These are phyloP conservation scores for Brevimyrus niger DNA, from an alignment of 2,113 vertebrate genomes.

Conservation along the genomic window DNA sequence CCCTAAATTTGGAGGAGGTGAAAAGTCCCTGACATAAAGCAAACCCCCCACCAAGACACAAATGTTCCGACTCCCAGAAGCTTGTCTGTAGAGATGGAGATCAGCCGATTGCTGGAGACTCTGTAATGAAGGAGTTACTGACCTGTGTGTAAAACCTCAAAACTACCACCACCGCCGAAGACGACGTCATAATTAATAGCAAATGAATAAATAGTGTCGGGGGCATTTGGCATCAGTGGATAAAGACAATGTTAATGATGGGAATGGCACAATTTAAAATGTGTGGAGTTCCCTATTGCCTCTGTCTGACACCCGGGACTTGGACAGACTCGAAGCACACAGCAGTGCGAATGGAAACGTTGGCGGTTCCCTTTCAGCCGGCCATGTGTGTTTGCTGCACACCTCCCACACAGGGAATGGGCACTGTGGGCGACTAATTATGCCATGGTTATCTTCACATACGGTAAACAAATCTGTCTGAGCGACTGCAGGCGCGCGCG, in stretches of 20 bases:
- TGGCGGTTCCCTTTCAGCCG: not conserved
- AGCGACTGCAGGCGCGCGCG: not conserved
- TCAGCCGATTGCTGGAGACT: not conserved
- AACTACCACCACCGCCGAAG: not conserved
- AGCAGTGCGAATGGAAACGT: not conserved
- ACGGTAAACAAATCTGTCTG: slow-evolving; percentile 17
- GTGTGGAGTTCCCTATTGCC: not conserved
- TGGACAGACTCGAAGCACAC: not conserved
- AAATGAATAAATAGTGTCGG: not conserved
- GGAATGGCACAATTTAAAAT: not conserved
- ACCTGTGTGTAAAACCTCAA: not conserved
- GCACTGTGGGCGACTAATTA: slow-evolving; percentile 26
- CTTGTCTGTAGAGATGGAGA: not conserved
- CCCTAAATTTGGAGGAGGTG: not conserved
- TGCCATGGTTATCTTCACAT: slow-evolving; percentile 22
- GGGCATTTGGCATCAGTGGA: not conserved
- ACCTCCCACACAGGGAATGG: slow-evolving; percentile 18
- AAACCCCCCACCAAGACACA: not conserved
- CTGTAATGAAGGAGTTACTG: not conserved
- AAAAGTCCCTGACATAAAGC: not conserved
- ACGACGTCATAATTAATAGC: not conserved
- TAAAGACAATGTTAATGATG: not conserved
- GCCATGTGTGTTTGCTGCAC: slow-evolving; percentile 12
- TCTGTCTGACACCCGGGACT: not conserved
- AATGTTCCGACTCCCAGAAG: not conserved